Conservation (phyloP, 2,888 invertebrate species). For the Hemithea aestivaria region DNA sequence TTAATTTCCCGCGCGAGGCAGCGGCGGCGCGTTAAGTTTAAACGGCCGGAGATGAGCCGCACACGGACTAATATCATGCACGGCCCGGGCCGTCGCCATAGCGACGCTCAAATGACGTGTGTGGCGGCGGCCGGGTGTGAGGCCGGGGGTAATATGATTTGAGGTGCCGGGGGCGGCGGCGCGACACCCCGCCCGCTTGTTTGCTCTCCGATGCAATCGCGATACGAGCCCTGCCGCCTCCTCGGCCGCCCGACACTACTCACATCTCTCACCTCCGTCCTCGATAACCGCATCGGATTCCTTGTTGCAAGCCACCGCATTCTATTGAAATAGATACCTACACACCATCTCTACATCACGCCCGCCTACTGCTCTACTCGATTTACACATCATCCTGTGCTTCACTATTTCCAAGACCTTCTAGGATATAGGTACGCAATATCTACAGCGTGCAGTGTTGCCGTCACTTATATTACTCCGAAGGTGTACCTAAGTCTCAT, state of each 20-base stretch:
- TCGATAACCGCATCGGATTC: constrained; percentile 77
- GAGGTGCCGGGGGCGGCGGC: constrained; percentile 61
- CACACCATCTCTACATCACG: constrained; percentile 34
- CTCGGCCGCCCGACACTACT: constrained; percentile 37
- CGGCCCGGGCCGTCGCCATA: constrained; percentile 83
- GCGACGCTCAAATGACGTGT: constrained; percentile 85
- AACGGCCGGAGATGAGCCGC: constrained; percentile 76
- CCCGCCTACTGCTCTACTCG: constrained; percentile 56
- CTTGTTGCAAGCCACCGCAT: constrained; percentile 74
- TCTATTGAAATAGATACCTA: constrained; percentile 71
- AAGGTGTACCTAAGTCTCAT: too few species aligned
- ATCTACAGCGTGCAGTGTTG: too few species aligned
- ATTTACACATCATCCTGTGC: constrained; percentile 53
- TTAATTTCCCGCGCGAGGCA: constrained; percentile 72
- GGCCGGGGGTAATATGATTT: constrained; percentile 78
- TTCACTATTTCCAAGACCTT: constrained; percentile 41
- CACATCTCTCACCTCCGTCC: constrained; percentile 72
- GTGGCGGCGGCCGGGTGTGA: constrained; percentile 65
- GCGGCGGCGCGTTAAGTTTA: constrained; percentile 66
- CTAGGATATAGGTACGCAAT: too few species aligned
- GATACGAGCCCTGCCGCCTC: constrained; percentile 57
- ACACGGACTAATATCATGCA: constrained; percentile 77
- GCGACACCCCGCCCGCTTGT: constrained; percentile 74
- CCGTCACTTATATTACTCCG: too few species aligned
- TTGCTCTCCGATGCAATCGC: constrained; percentile 79